A percentile compares a stretch with the other conserved stretches of the same genome.
Conservation (phyloP, 2,888 invertebrate genomes). For the Athalia rosae region DNA sequence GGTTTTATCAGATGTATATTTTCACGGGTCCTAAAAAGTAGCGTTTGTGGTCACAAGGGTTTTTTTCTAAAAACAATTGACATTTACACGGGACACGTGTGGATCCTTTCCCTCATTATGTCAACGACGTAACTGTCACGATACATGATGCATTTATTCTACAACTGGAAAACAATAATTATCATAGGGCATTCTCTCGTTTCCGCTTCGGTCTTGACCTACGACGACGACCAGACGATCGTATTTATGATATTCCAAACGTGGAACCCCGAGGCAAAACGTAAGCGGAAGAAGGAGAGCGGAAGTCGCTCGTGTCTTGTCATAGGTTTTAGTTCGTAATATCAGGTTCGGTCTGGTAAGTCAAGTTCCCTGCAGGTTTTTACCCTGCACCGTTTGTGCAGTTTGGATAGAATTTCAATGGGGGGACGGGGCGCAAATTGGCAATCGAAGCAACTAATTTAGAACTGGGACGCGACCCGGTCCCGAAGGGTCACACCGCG, state of each 20-base stretch:
- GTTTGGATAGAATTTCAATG: slow-evolving; percentile 38
- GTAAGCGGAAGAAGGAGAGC: neutral
- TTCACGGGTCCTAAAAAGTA: neutral
- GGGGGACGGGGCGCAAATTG: slow-evolving; percentile 39
- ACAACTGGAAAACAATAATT: neutral
- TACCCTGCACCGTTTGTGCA: neutral
- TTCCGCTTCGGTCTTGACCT: slow-evolving; percentile 19
- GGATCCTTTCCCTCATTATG: neutral
- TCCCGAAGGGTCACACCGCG: slow-evolving; percentile 35
- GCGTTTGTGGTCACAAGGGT: neutral
- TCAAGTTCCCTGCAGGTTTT: neutral
- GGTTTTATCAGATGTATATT: slow-evolving; percentile 15
- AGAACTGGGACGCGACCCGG: slow-evolving; percentile 45
- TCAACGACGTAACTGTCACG: neutral
- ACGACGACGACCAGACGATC: neutral
- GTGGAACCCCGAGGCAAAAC: neutral
- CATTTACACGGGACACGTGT: neutral
- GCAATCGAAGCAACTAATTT: slow-evolving; percentile 46
- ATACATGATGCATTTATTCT: neutral
- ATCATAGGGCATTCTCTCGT: neutral
- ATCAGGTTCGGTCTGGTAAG: neutral
- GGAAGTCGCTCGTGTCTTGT: neutral
- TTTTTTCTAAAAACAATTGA: slow-evolving; percentile 27
- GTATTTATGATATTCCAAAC: neutral
- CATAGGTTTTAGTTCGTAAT: neutral